phyloP scores from a whole-genome alignment of 2,113 vertebrate species.

The Vidua macroura region DNA sequence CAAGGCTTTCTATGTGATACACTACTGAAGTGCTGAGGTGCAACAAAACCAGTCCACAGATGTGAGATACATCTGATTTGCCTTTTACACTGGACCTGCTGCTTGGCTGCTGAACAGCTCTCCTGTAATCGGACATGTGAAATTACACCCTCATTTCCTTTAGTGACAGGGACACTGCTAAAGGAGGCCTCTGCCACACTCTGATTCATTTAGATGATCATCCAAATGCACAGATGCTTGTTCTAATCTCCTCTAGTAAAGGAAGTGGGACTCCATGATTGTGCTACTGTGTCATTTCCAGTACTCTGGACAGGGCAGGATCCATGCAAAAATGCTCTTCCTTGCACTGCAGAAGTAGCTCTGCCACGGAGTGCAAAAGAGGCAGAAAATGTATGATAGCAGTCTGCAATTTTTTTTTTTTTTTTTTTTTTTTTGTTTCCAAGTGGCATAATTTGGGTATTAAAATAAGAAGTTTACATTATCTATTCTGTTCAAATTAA shows the following conservation, averaged over 20 bases:
- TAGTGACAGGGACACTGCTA: background rate
- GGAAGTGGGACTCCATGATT: background rate
- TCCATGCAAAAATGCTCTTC: background rate
- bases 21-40: background rate
- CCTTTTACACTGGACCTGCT: background rate
- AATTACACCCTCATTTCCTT: slow-evolving; percentile 22
- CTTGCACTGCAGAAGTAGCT: background rate
- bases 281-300: background rate
- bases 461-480: background rate
- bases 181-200: background rate
- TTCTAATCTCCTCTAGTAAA: background rate
- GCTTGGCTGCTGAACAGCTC: background rate
- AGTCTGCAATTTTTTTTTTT: background rate
- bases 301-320: slow-evolving; percentile 13
- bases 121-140: background rate
- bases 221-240: slow-evolving; percentile 11
- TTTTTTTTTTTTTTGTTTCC: background rate
- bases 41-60: background rate
- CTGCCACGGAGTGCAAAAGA: background rate
- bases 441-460: background rate
- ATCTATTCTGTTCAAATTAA: background rate
- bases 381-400: background rate
- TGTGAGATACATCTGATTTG: background rate
- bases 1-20: background rate
- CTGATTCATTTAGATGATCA: background rate